phyloP scores from a whole-genome alignment of 1,140 invertebrate genomes.

The Scaptomyza hsui region DNA sequence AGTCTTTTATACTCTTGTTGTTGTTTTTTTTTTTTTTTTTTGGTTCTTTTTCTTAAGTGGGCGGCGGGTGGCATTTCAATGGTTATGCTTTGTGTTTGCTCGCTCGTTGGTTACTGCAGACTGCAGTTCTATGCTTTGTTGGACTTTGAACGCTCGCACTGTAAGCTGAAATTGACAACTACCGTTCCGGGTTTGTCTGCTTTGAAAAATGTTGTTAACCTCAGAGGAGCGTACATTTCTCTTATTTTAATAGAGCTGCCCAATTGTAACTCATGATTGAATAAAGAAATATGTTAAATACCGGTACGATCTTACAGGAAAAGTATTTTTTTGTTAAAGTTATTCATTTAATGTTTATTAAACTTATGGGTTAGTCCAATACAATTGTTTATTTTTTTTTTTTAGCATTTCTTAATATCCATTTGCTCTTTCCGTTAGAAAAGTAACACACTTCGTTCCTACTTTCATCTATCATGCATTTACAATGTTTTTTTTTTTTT shows the following conservation, averaged over 20 bases:
- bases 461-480: constrained; percentile 18
- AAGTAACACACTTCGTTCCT: neutral
- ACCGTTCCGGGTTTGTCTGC: constrained; percentile 61
- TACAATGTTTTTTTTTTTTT: constrained; percentile 19
- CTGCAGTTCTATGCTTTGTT: constrained; percentile 18
- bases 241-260: constrained; percentile 19
- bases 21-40: constrained; percentile 5
- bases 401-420: constrained; percentile 29
- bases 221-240: constrained; percentile 9
- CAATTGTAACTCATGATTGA: constrained; percentile 8
- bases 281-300: neutral
- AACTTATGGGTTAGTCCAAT: constrained; percentile 68
- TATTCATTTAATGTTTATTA: constrained; percentile 73
- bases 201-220: constrained; percentile 66
- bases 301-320: too few species aligned
- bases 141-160: constrained; percentile 32
- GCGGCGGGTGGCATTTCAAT: constrained; percentile 32
- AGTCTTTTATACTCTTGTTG: too few species aligned
- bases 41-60: constrained; percentile 19
- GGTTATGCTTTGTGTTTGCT: constrained; percentile 58
- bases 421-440: constrained; percentile 19
- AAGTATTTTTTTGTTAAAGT: constrained; percentile 20
- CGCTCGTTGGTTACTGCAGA: constrained; percentile 8
- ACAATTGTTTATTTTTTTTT: constrained; percentile 33
- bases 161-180: constrained; percentile 21